Evolutionary conservation across 2,888 invertebrate genomes (phyloP), one percentile per base, ranked within the genome.

Genomic region (Caenorhabditis plicata): DNA sequence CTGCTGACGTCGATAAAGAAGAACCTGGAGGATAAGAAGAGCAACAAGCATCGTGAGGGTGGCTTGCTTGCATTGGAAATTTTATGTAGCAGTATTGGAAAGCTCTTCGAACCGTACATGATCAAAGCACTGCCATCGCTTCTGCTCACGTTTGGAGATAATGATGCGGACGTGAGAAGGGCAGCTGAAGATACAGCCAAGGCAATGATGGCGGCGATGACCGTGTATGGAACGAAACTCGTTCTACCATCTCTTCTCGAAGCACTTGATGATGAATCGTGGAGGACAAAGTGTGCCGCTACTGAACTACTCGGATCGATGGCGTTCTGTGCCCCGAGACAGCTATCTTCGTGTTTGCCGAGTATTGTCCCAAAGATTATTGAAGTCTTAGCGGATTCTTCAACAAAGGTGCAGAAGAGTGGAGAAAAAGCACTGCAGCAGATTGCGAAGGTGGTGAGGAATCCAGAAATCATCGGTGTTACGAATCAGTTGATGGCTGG

Each of bases 281-380:
- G 98, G 98, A 86, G 98, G 79, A 98, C 98, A 1, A 95, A 95
- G 84, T 91, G 91, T 61, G 79, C 78, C 4, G 73, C 72, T 1
- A 63, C 63, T 11, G 61, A 64, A 49, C 44, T 56, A 40, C 47
- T 40, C 62, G 78, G 96, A 9, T 92, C 94, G 11, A 96, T 98
- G 95, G 95, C 96, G 0, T 94, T 89, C 84, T 98, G 96, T 83
- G 98, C 98, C 0, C 98, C 98, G 0, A 94, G 95, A 82, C 98
- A 99, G 83, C 85, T 99, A 64, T 95, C 95, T 4, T 92, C 94
- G 1, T 96, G 96, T 82, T 85, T 98, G 74, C 98, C 98, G 2
- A 92, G 89, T 81, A 96, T 99, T 82, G 96, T 99, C 57, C 98
- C 98, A 17, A 92, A 93, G 80, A 86, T 98, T 32, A 94, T 95